Evolutionary conservation across 2,888 invertebrate genomes (phyloP).

Genomic region (Teleiodes luculella): DNA sequence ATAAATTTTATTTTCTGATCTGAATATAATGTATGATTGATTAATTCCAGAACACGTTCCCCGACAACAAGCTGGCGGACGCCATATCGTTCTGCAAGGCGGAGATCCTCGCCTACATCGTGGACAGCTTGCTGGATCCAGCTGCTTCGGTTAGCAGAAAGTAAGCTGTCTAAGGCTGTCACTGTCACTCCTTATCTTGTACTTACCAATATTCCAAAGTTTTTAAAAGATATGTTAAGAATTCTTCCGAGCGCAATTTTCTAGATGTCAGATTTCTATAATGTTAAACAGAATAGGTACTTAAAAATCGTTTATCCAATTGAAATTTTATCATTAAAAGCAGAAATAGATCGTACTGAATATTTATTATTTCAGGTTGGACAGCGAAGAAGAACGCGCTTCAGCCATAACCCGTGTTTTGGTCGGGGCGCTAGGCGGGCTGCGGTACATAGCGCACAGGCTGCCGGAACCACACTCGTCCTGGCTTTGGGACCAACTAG

Average conservation of each 20-base stretch:
- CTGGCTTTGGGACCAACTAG: constrained; percentile 72
- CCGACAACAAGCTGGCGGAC: constrained; percentile 85
- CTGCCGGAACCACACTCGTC: constrained; percentile 68
- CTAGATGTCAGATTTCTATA: too few relatives aligned
- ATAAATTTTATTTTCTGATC: too few relatives aligned
- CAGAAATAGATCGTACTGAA: too few relatives aligned
- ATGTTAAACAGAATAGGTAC: too few relatives aligned
- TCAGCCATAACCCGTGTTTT: constrained; percentile 31
- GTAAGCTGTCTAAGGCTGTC: constrained; percentile 34
- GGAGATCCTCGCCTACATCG: constrained; percentile 87
- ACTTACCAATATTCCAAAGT: too few relatives aligned
- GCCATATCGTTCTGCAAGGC: constrained; percentile 89
- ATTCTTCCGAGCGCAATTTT: too few relatives aligned
- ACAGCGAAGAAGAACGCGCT: constrained; percentile 40
- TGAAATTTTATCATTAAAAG: too few relatives aligned
- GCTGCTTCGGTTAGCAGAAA: constrained; percentile 43
- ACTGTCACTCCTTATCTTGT: too few relatives aligned
- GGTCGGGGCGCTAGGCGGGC: constrained; percentile 42
- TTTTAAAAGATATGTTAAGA: too few relatives aligned
- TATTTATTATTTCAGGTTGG: constrained; percentile 34
- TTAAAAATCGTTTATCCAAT: too few relatives aligned
- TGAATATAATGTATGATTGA: not conserved
- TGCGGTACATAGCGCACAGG: constrained; percentile 32
- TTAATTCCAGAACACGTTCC: constrained; percentile 83
- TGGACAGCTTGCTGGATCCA: constrained; percentile 74